phyloP scores from a whole-genome alignment of 1,140 invertebrate species.

The Polypedilum vanderplanki region DNA sequence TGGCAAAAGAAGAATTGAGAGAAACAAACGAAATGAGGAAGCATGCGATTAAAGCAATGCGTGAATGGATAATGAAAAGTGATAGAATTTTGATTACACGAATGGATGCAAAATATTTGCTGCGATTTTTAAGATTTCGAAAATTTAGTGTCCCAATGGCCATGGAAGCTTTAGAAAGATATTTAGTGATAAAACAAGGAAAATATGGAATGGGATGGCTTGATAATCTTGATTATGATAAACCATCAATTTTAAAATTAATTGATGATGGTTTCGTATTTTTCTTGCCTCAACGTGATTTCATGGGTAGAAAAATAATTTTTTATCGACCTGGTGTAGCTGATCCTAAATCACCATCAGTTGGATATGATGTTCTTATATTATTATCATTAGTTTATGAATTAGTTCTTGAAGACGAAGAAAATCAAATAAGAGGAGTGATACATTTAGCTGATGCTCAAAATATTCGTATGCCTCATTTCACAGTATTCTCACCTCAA shows the following conservation, averaged over 20 bases:
- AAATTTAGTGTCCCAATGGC: constrained; percentile 78
- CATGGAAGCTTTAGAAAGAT: constrained; percentile 72
- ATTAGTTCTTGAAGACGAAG: constrained; percentile 72
- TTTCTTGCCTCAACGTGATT: constrained; percentile 68
- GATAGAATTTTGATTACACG: constrained; percentile 48
- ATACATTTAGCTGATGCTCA: constrained; percentile 66
- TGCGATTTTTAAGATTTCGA: constrained; percentile 72
- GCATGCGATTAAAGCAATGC: constrained; percentile 57
- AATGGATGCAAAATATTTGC: constrained; percentile 64
- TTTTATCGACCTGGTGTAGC: constrained; percentile 65
- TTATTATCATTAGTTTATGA: constrained; percentile 59
- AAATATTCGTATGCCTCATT: constrained; percentile 64
- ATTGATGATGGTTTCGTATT: constrained; percentile 69
- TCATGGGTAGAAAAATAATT: constrained; percentile 65
- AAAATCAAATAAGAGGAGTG: constrained; percentile 64
- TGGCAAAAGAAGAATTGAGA: constrained; percentile 60
- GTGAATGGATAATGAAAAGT: constrained; percentile 65
- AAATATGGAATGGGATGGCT: constrained; percentile 55
- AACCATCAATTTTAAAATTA: constrained; percentile 62
- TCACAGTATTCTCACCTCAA: constrained; percentile 67
- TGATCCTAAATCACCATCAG: constrained; percentile 27
- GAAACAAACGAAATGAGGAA: constrained; percentile 58
- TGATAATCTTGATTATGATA: constrained; percentile 60
- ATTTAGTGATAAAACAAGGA: constrained; percentile 68
- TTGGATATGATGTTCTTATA: constrained; percentile 28